A percentile compares a stretch with the other conserved stretches of the same genome.
phyloP scores from a whole-genome alignment of 2,113 vertebrate genomes.

The Gavia stellata region DNA sequence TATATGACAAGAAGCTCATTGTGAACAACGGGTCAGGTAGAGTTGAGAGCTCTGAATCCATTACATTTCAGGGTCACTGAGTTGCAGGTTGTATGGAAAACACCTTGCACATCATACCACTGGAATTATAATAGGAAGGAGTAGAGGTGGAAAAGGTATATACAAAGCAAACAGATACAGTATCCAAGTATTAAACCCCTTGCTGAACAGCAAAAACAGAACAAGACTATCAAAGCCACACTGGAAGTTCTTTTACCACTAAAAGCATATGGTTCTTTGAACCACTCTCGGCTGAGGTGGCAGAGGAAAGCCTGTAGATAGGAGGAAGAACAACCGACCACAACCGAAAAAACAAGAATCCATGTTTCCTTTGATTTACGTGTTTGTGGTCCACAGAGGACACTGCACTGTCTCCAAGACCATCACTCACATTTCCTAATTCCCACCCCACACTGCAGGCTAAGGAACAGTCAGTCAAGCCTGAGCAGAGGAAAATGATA shows the following conservation, averaged over 20 bases:
- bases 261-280: not conserved
- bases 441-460: accelerated
- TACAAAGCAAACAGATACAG: not conserved
- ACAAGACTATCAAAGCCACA: not conserved
- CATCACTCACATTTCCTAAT: not conserved
- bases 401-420: not conserved
- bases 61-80: not conserved
- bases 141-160: not conserved
- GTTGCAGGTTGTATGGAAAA: not conserved
- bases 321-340: not conserved
- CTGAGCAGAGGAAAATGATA: not conserved
- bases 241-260: not conserved
- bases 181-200: not conserved
- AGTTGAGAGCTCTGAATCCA: not conserved
- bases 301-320: not conserved
- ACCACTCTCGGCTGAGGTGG: not conserved
- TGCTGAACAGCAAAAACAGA: not conserved
- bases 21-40: not conserved
- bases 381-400: not conserved
- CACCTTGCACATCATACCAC: not conserved
- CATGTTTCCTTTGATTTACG: not conserved
- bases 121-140: not conserved
- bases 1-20: not conserved
- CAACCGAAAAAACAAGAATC: not conserved
- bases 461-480: not conserved